Evolutionary conservation across 2,113 vertebrate genomes (phyloP), one percentile per base, ranked within the genome.

Genomic region (Microcebus murinus): DNA sequence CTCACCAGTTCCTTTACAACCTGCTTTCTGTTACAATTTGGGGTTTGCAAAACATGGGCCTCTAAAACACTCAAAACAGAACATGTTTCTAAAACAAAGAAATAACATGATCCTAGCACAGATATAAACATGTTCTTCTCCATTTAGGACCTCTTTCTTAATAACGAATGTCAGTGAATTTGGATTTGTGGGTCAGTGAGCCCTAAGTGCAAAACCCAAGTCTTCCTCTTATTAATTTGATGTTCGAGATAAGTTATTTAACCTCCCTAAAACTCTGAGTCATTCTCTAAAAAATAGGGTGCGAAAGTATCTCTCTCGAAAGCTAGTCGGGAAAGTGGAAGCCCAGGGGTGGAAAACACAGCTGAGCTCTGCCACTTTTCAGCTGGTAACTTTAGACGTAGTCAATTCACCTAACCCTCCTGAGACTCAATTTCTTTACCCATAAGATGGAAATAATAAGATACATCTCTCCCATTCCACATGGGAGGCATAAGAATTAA

Each of bases 81-180:
- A 85, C 67, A 52, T 92, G 90, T 91, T 96, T 96, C 79, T 94
- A 87, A 97, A 97, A 97, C 96, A 97, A 97, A 97, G 91, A 83
- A 91, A 39, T 65, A 48, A 61, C 91, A 61, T 23, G 93, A 25
- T 39, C 63, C 45, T 83, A 65, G 45, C 55, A 36, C 34, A 55
- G 70, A 83, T 57, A 76, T 45, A 95, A 95, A 95, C 52, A 87
- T 15, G 48, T 77, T 81, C 68, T 86, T 94, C 87, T 86, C 74
- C 76, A 82, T 39, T 65, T 74, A 70, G 61, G 80, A 84, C 55
- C 42, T 61, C 61, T 21, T 91, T 91, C 84, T 93, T 87, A 67
- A 63, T 81, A 73, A 79, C 55, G 27, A 95, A 48, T 29, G 25
- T 80, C 50, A 50, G 2, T 8, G 45, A 79, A 68, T 45, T 34